Evolutionary conservation across 2,113 vertebrate species (phyloP).

Genomic region (Dipodomys ordii): DNA sequence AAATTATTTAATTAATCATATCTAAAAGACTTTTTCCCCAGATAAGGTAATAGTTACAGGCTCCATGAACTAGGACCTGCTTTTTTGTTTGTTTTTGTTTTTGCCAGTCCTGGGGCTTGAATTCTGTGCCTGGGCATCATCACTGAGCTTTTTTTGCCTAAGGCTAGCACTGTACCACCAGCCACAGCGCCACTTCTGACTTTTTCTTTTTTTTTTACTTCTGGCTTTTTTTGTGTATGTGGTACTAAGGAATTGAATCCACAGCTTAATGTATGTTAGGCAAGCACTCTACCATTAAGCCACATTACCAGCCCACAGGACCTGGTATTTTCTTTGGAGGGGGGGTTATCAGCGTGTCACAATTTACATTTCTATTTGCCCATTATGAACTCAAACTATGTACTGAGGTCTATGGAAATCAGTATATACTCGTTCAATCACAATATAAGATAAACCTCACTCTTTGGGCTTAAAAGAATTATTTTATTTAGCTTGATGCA

Average conservation of each 20-base stretch:
- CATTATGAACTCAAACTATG: constrained; percentile 13
- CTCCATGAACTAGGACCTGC: not conserved
- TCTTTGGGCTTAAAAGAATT: not conserved
- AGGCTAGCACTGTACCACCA: no score
- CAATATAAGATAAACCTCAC: not conserved
- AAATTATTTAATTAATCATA: not conserved
- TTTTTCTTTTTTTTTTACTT: no score
- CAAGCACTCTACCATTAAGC: no score
- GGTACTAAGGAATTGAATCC: no score
- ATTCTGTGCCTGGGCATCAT: no score
- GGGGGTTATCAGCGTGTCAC: not conserved
- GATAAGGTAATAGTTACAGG: not conserved
- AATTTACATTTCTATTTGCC: not conserved
- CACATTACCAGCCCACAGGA: no score
- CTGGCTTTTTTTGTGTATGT: no score
- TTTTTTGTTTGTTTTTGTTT: no score
- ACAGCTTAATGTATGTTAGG: no score
- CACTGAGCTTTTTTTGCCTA: no score
- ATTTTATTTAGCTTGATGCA: constrained; percentile 11
- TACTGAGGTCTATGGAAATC: not conserved
- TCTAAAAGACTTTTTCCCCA: not conserved
- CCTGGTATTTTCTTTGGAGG: not conserved
- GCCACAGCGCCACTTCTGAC: no score
- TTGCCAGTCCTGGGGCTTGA: no score
- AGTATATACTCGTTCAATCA: not conserved